Percentiles rank a stretch among this genome's conserved stretches.
These are phyloP conservation scores for Strongylocentrotus purpuratus DNA, from an alignment of 35 echinoderm and acorn worm genomes.

Conservation along the genomic window DNA sequence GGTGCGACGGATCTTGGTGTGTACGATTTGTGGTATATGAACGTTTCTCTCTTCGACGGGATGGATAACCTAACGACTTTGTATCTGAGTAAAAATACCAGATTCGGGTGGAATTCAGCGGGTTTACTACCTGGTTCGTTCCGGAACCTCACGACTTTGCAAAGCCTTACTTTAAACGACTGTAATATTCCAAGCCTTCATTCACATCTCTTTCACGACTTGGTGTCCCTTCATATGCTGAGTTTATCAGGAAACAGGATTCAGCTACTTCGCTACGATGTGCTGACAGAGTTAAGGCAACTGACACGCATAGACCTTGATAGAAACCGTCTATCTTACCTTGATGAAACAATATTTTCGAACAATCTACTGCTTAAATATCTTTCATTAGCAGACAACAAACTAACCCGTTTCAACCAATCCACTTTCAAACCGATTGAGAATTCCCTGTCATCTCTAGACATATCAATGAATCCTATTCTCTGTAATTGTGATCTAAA, in stretches of 20 bases:
- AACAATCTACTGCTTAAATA: neutral
- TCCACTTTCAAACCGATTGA: neutral
- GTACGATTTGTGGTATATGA: neutral
- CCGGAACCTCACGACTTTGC: neutral
- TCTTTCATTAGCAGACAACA: neutral
- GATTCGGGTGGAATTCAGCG: accelerated
- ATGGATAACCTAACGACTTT: neutral
- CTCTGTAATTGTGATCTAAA: neutral
- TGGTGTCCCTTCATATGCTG: neutral
- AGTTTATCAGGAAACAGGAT: neutral
- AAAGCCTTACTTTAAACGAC: neutral
- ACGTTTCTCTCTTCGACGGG: neutral
- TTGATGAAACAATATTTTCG: neutral
- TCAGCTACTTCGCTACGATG: neutral
- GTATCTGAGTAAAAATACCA: neutral
- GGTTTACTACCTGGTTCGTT: neutral
- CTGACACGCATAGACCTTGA: neutral
- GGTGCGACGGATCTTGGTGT: too few species aligned
- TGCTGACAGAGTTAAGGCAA: neutral
- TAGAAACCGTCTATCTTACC: neutral
- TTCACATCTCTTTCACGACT: neutral
- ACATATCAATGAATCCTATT: neutral
- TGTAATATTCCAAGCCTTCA: neutral
- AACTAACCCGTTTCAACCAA: neutral
- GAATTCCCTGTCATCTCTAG: neutral